These are phyloP conservation scores for Pegoplata infirma DNA, from an alignment of 2,888 invertebrate species.

Conservation along the genomic window DNA sequence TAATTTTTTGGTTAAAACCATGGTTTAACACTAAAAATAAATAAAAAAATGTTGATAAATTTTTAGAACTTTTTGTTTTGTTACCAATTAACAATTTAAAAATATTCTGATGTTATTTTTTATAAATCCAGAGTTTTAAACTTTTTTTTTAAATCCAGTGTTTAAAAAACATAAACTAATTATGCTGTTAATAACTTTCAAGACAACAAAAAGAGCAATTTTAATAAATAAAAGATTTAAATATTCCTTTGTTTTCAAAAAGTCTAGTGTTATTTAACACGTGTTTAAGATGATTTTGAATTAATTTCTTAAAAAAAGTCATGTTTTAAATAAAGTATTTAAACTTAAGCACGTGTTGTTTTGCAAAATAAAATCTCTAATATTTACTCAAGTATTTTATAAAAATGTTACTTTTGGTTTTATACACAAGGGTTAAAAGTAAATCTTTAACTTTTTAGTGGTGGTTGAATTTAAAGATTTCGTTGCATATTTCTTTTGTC, in stretches of 20 bases:
- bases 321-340: constrained; percentile 11
- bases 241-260: background rate
- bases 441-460: constrained; percentile 41
- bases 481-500: constrained; percentile 27
- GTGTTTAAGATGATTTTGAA: constrained; percentile 37
- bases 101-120: no score
- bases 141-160: no score
- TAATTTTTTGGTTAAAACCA: no score
- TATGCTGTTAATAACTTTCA: no score
- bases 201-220: background rate
- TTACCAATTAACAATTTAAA: no score
- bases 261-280: constrained; percentile 37
- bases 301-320: constrained; percentile 44
- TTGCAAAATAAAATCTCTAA: constrained; percentile 20
- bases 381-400: constrained; percentile 47
- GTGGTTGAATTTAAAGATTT: constrained; percentile 46
- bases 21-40: no score
- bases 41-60: no score
- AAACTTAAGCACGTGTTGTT: constrained; percentile 56
- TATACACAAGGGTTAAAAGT: constrained; percentile 28
- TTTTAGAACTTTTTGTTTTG: no score
- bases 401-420: constrained; percentile 9
- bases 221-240: background rate
- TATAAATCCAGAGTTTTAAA: no score
- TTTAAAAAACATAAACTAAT: no score